These are phyloP conservation scores for Notechis scutatus DNA, from an alignment of 2,113 vertebrate genomes.

Conservation along the genomic window DNA sequence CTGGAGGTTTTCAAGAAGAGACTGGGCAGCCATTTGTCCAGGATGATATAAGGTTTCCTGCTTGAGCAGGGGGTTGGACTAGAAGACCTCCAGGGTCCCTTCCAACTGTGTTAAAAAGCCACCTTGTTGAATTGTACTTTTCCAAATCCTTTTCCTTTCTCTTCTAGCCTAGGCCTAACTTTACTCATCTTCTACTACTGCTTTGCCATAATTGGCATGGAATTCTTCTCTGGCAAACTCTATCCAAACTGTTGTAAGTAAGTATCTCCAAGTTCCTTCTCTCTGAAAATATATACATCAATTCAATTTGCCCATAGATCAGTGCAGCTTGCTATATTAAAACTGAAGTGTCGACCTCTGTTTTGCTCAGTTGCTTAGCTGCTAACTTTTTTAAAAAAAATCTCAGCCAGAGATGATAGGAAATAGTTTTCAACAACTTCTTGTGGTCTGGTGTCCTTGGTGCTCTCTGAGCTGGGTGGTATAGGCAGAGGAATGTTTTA, in stretches of 20 bases:
- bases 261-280: conserved; percentile 57
- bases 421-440: not conserved
- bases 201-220: conserved; percentile 98
- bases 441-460: no score
- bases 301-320: not conserved
- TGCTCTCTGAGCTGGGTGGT: no score
- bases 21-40: not conserved
- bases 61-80: not conserved
- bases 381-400: not conserved
- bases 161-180: conserved; percentile 86
- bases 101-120: not conserved
- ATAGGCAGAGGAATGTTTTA: no score
- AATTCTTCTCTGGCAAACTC: conserved; percentile 89
- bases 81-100: not conserved
- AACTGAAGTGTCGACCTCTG: not conserved
- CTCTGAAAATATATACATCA: not conserved
- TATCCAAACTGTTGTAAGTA: conserved; percentile 98
- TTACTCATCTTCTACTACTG: conserved; percentile 97
- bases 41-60: not conserved
- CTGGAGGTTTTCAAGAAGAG: not conserved
- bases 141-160: conserved; percentile 34
- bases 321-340: not conserved
- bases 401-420: not conserved
- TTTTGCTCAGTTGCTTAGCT: not conserved
- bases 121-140: not conserved